Percentiles rank a stretch among this genome's conserved stretches.
These are phyloP conservation scores for Drosophila pandora DNA, from an alignment of 1,140 invertebrate species.

Conservation along the genomic window DNA sequence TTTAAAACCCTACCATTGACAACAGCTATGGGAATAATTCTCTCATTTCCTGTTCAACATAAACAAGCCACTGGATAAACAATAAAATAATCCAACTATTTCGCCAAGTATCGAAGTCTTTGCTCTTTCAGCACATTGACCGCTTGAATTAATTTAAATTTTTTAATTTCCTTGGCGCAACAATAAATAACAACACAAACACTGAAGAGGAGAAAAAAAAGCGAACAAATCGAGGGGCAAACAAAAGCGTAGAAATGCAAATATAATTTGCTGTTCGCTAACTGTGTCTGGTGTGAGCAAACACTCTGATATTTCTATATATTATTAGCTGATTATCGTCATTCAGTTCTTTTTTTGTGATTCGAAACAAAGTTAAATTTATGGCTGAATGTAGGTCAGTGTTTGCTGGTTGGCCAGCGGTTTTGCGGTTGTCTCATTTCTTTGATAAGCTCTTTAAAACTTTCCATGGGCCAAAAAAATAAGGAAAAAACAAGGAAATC, in stretches of 20 bases:
- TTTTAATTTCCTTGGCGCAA: constrained; percentile 24
- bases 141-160: constrained; percentile 43
- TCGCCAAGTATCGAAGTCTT: constrained; percentile 15
- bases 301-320: constrained; percentile 17
- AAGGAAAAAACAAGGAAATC: constrained; percentile 7
- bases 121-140: constrained; percentile 46
- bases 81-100: constrained; percentile 34
- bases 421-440: constrained; percentile 18
- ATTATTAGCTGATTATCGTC: constrained; percentile 24
- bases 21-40: background rate
- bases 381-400: constrained; percentile 65
- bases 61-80: constrained; percentile 24
- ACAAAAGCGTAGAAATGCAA: constrained; percentile 24
- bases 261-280: constrained; percentile 29
- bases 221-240: background rate
- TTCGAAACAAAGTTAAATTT: constrained; percentile 39
- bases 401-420: constrained; percentile 18
- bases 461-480: constrained; percentile 18
- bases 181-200: constrained; percentile 26
- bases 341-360: constrained; percentile 22
- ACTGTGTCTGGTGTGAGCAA: constrained; percentile 26
- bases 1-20: background rate
- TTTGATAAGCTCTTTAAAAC: constrained; percentile 42
- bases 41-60: constrained; percentile 8
- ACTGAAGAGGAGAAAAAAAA: background rate